Percentiles rank a stretch among this genome's conserved stretches.
Evolutionary conservation across 2,797 vertebrate species (phyloP).

Genomic region (Gallinago solitaria): DNA sequence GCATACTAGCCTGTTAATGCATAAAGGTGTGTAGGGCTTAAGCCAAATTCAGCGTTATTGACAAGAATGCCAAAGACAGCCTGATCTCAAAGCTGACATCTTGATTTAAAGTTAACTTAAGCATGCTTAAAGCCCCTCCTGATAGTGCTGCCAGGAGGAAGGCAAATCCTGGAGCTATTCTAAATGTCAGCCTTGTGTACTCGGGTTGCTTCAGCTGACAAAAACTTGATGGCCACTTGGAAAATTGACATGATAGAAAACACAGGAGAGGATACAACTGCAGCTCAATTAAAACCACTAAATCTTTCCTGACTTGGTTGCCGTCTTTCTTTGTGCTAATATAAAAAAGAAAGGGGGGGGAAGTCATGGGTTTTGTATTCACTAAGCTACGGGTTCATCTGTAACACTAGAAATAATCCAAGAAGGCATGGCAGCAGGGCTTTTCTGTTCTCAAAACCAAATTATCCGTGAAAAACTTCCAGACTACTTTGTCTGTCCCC

Average conservation of each 20-base stretch:
- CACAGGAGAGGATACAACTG: conserved; percentile 33
- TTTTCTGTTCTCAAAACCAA: conserved; percentile 31
- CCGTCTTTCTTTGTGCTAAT: not conserved
- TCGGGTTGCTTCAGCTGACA: conserved; percentile 54
- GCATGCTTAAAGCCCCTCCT: conserved; percentile 47
- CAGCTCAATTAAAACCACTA: conserved; percentile 32
- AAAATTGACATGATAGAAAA: conserved; percentile 70
- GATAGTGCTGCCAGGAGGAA: conserved; percentile 51
- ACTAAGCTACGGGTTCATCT: not conserved
- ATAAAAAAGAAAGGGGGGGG: not conserved
- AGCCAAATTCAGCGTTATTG: conserved; percentile 26
- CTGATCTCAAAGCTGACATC: conserved; percentile 62
- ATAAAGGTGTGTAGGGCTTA: conserved; percentile 14
- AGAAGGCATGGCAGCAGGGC: not conserved
- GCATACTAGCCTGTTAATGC: not conserved
- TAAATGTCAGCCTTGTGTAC: conserved; percentile 68
- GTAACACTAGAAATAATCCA: conserved; percentile 14
- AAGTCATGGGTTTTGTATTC: not conserved
- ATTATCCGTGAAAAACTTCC: conserved; percentile 26
- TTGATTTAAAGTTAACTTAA: conserved; percentile 63
- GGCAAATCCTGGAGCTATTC: conserved; percentile 54
- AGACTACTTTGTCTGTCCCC: not conserved
- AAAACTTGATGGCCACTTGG: conserved; percentile 64
- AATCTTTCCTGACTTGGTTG: conserved; percentile 11
- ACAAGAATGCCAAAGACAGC: conserved; percentile 31